Base-by-base conservation (phyloP, 2,113 vertebrate species). In the Toxostoma redivivum region DNA sequence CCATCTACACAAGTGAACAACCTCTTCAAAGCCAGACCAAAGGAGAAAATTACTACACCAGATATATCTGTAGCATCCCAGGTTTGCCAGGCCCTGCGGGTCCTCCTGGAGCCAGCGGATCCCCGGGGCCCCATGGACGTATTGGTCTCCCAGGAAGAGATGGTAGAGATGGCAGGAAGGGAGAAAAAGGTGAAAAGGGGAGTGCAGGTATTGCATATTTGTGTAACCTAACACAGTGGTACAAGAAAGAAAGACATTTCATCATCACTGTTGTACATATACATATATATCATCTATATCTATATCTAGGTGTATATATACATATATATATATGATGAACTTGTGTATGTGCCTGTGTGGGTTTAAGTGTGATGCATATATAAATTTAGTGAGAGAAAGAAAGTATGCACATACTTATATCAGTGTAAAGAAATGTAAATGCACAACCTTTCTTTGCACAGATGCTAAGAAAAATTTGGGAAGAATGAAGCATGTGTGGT, bases 71-170 rank as follows among this genome's bases (percentile, higher is more conserved):
- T 90, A 99, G 99, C 74, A 98, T 99, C 45, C 99, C 99, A 2
- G 99, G 99, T 67, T 95, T 98, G 56, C 99, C 99, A 8, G 99
- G 99, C 21, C 95, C 97, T 30, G 98, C 97, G 0, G 99, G 99
- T 4, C 98, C 98, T 65, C 98, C 98, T 0, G 99, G 99, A 89
- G 97, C 98, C 31, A 91, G 86, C 0, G 99, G 99, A n/a, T 80
- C 98, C 50, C 98, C 98, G 0, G 99, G 99, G 73, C 98, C 98
- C 18, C 98, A 99, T 2, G 99, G 99, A 92, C 98, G 98, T 80
- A 98, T 99, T 58, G 99, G 99, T 76, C 98, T 99, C 88, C 99
- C 99, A 20, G 99, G 99, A 97, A 99, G 99, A 98, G 99, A 99
- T 84, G 99, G 99, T 11, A 98, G 99, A 98, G 99, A 99, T 62